Percentiles rank a stretch among this genome's conserved stretches.
Evolutionary conservation across 2,888 invertebrate genomes (phyloP).

Genomic region (Harpagoxenus sublaevis): DNA sequence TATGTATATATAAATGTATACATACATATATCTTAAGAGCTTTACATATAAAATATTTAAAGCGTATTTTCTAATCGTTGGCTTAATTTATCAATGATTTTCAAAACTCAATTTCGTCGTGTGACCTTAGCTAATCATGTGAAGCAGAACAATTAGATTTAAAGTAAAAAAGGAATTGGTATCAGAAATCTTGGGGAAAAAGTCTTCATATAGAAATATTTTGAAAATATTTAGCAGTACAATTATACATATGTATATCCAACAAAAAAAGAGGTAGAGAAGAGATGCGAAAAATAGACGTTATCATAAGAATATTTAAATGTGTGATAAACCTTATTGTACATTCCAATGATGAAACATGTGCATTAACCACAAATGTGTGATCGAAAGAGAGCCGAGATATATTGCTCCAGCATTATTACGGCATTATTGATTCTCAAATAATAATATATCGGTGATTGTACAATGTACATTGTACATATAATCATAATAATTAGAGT

Average conservation of each 20-base stretch:
- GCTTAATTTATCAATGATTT: constrained; percentile 2
- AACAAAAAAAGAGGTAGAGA: not conserved
- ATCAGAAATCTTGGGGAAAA: not conserved
- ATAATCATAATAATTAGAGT: constrained; percentile 7
- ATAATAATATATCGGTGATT: constrained; percentile 27
- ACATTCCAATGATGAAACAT: constrained; percentile 22
- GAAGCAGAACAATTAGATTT: constrained; percentile 7
- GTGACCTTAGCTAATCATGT: not conserved
- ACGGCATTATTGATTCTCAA: constrained; percentile 7
- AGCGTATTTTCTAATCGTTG: constrained; percentile 8
- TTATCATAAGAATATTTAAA: constrained; percentile 3
- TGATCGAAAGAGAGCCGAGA: constrained; percentile 4
- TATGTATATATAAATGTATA: not conserved
- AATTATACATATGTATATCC: not conserved
- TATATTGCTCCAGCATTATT: constrained; percentile 12
- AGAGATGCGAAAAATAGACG: constrained; percentile 18
- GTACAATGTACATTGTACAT: not conserved
- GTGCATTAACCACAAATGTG: not conserved
- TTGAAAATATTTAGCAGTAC: not conserved
- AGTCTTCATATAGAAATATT: constrained; percentile 23
- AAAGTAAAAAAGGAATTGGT: not conserved
- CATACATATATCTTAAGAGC: not conserved
- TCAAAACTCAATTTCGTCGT: not conserved
- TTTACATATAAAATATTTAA: constrained; percentile 40
- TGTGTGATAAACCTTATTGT: constrained; percentile 8